Base-by-base conservation (phyloP, 2,888 invertebrate genomes). In the Crematogaster levior region DNA sequence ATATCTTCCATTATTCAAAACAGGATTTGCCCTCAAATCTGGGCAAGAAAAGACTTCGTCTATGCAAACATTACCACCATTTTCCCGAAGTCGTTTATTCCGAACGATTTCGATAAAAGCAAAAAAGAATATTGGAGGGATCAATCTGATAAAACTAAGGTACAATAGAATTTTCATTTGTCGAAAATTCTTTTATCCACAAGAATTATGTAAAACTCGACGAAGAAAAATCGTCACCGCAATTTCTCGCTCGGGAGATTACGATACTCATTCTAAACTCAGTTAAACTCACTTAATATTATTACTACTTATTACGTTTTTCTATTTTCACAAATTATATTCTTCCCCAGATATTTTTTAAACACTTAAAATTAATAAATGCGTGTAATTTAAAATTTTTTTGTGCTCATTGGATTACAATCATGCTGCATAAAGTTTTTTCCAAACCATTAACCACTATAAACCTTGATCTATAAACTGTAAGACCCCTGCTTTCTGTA, bases 1-100 rank as follows among this genome's bases (percentile, higher is more conserved):
- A 53, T 75, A 63, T 79, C 83, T 77, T 86, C 83, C 86, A 86
- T 86, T 86, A 87, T 87, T 87, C 87, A 86, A 86, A 85, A 84
- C 81, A 75, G 75, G 75, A 82, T 63, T 60, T n/a, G n/a, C 83
- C 61, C 84, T 85, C 66, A 85, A 86, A 87, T 87, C 87, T 82
- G 66, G 60, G 77, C 66, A 66, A 30, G 30, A 83, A 46, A 82
- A 75, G 79, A 82, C 75, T 81, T 60, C 48, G 82, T 70, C 85
- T 68, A 18, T 58, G 68, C 87, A 87, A 87, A 87, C 84, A 86
- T 86, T 85, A 82, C 74, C 86, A 82, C 80, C 86, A 85, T 85
- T 81, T 84, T 85, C 75, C 73, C 63, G 24, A 51, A 70, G 72
- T 56, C 77, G 9, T 79, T 72, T 79, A 79, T 84, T 63, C 80